phyloP scores from a whole-genome alignment of 2,797 vertebrate genomes.

The Molossus molossus region DNA sequence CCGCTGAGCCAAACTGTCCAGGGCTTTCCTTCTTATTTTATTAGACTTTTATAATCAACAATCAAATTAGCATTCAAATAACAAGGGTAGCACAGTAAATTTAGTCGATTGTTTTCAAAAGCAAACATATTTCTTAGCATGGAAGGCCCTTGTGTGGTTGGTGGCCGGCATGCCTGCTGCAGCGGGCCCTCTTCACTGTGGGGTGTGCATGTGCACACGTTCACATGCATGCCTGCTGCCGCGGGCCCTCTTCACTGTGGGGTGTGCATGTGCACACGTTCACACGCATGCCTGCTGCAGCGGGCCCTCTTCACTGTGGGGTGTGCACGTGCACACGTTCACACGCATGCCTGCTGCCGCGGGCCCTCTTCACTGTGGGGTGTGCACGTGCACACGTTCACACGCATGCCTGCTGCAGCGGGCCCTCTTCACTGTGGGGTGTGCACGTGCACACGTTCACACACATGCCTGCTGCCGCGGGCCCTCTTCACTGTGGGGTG shows the following conservation, averaged over 20 bases:
- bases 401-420: neutral
- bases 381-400: rapidly evolving
- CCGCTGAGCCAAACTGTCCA: too few species aligned
- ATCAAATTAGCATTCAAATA: neutral
- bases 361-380: neutral
- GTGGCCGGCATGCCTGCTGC: neutral
- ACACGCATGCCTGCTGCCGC: neutral
- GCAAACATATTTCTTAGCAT: neutral
- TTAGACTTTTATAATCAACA: neutral
- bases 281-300: neutral
- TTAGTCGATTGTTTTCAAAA: neutral
- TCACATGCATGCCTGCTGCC: neutral
- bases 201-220: rapidly evolving
- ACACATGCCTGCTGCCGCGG: too few species aligned
- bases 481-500: too few species aligned
- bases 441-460: too few species aligned
- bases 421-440: too few species aligned
- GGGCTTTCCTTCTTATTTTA: neutral
- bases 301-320: neutral
- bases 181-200: neutral
- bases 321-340: rapidly evolving
- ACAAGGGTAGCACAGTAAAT: neutral
- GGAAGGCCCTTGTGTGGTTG: neutral
- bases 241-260: neutral
- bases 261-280: rapidly evolving